phyloP scores from a whole-genome alignment of 2,888 invertebrate species.

The Zhuqinia jingwanae region DNA sequence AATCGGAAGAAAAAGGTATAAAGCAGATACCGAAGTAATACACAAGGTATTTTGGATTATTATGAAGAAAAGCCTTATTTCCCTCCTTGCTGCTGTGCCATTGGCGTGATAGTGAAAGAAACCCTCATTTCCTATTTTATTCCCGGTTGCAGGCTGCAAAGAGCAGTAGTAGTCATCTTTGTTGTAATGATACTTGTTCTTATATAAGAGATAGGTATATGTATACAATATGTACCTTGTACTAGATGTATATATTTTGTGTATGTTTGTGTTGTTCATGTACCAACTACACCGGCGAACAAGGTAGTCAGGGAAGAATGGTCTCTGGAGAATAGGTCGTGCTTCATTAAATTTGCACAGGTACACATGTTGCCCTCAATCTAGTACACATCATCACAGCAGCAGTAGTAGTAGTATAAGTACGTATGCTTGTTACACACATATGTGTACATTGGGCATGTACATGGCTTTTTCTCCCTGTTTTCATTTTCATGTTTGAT shows the following conservation, averaged over 20 bases:
- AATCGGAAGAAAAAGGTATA: constrained; percentile 42
- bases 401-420: background rate
- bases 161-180: constrained; percentile 31
- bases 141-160: background rate
- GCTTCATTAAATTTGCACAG: constrained; percentile 73
- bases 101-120: constrained; percentile 20
- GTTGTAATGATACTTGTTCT: constrained; percentile 31
- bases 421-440: background rate
- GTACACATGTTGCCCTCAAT: constrained; percentile 74
- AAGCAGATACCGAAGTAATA: constrained; percentile 10
- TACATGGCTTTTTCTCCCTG: constrained; percentile 45
- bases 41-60: constrained; percentile 55
- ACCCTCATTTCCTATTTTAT: constrained; percentile 66
- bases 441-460: too few species aligned
- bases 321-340: constrained; percentile 69
- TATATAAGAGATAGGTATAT: background rate
- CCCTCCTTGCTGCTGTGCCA: background rate
- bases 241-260: background rate
- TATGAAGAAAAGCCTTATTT: constrained; percentile 52
- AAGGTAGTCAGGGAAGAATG: constrained; percentile 51
- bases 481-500: constrained; percentile 60
- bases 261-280: constrained; percentile 15
- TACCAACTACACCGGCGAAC: background rate
- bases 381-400: too few species aligned
- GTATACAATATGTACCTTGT: background rate